phyloP scores from a whole-genome alignment of 2,888 invertebrate species.

The Augochlorella aurata region DNA sequence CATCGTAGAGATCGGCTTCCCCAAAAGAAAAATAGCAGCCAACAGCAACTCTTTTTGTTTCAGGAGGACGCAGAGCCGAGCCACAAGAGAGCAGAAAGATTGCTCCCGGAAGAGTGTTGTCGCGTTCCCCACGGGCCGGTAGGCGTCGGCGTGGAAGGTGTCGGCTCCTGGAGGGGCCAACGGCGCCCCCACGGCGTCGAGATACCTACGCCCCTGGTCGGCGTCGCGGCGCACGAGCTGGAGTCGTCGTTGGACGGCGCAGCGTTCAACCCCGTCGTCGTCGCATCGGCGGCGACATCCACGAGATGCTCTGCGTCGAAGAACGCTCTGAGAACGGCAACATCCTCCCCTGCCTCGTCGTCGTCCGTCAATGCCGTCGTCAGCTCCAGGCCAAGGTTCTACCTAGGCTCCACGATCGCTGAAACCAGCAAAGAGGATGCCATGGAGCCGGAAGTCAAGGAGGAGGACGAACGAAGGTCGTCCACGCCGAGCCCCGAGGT shows the following conservation, averaged over 20 bases:
- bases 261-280: slow-evolving; percentile 55
- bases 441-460: slow-evolving; percentile 77
- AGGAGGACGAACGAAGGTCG: slow-evolving; percentile 76
- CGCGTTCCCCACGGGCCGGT: slow-evolving; percentile 45
- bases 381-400: slow-evolving; percentile 41
- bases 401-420: slow-evolving; percentile 46
- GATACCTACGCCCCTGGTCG: slow-evolving; percentile 66
- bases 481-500: slow-evolving; percentile 77
- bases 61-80: slow-evolving; percentile 51
- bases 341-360: slow-evolving; percentile 16
- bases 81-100: slow-evolving; percentile 45
- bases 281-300: slow-evolving; percentile 52
- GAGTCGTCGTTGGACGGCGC: slow-evolving; percentile 68
- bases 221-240: slow-evolving; percentile 63
- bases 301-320: slow-evolving; percentile 58
- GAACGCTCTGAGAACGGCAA: slow-evolving; percentile 36
- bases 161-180: slow-evolving; percentile 51
- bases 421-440: slow-evolving; percentile 74
- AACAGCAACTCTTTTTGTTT: neutral
- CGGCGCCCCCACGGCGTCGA: slow-evolving; percentile 52
- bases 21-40: neutral
- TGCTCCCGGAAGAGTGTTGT: slow-evolving; percentile 47
- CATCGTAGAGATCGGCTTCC: too few relatives aligned
- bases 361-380: slow-evolving; percentile 31
- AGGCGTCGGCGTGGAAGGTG: slow-evolving; percentile 71